Percentiles rank a stretch among this genome's conserved stretches.
These are phyloP conservation scores for Aethina tumida DNA, from an alignment of 1,140 invertebrate species.

Conservation along the genomic window DNA sequence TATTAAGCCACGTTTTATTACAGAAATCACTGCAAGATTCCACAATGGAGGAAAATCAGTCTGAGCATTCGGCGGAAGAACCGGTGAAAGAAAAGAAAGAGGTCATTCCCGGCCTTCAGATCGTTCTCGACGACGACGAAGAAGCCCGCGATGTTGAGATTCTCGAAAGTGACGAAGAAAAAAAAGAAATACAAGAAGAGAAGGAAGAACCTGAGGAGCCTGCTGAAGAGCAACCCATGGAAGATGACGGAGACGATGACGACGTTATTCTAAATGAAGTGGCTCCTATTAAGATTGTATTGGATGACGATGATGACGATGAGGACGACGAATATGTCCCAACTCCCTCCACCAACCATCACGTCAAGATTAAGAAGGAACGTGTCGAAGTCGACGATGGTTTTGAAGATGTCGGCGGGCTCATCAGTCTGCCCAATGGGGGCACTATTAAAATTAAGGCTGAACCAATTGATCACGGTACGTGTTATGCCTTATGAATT, in stretches of 20 bases:
- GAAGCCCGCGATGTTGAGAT: constrained; percentile 26
- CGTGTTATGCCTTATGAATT: constrained; percentile 17
- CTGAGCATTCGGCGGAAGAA: constrained; percentile 9
- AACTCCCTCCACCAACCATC: background rate
- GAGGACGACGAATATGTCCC: constrained; percentile 37
- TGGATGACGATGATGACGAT: constrained; percentile 41
- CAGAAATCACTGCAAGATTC: constrained; percentile 27
- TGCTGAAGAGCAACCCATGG: constrained; percentile 34
- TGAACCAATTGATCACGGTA: constrained; percentile 50
- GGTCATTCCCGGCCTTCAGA: constrained; percentile 26
- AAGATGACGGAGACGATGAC: constrained; percentile 37
- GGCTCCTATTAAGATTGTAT: constrained; percentile 34
- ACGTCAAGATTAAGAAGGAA: constrained; percentile 36
- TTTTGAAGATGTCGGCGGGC: constrained; percentile 35
- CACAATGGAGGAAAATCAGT: constrained; percentile 18
- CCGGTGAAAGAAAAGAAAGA: constrained; percentile 15
- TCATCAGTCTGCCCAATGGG: constrained; percentile 30
- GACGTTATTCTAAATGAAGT: constrained; percentile 46
- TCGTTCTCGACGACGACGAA: constrained; percentile 32
- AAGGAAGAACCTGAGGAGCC: constrained; percentile 35
- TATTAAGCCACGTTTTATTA: constrained; percentile 4
- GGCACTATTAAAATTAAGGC: constrained; percentile 43
- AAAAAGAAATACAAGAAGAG: constrained; percentile 23
- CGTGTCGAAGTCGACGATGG: constrained; percentile 32
- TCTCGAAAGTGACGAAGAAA: constrained; percentile 22